Conservation (phyloP, 2,797 vertebrate species). For the Mastacembelus armatus region DNA sequence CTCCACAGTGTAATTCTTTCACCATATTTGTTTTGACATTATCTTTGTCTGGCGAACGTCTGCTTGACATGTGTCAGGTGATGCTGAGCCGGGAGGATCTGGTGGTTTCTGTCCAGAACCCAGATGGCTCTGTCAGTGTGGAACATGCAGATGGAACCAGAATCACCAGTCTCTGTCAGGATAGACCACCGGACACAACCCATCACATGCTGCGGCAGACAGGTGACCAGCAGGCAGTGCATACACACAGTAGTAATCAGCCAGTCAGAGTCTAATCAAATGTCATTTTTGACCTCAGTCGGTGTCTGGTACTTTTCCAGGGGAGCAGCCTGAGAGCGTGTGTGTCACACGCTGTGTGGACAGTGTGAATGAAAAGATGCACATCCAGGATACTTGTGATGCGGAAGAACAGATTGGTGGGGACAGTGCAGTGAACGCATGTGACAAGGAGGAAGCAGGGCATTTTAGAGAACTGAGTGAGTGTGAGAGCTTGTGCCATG, state of each 20-base stretch:
- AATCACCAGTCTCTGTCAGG: conserved; percentile 88
- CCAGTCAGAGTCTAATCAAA: background rate
- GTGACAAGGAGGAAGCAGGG: background rate
- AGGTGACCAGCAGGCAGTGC: conserved; percentile 67
- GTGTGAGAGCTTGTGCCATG: background rate
- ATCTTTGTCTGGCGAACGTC: no score
- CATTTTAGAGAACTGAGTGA: background rate
- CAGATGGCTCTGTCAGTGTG: conserved; percentile 81
- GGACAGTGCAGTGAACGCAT: background rate
- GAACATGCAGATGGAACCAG: conserved; percentile 94
- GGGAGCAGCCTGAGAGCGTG: conserved; percentile 15
- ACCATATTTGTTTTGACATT: no score
- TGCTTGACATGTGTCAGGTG: conserved; percentile 76
- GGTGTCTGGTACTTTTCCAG: conserved; percentile 46
- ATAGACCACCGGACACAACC: conserved; percentile 49
- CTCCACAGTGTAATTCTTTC: background rate
- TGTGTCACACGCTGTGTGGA: conserved; percentile 16
- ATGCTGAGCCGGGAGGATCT: conserved; percentile 91
- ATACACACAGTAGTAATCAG: background rate
- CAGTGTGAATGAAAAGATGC: conserved; percentile 9
- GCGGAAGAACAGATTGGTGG: background rate
- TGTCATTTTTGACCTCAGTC: background rate
- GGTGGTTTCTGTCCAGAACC: conserved; percentile 85
- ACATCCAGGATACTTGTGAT: conserved; percentile 2
- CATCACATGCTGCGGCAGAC: conserved; percentile 45